Evolutionary conservation across 92 coral and sea anemone species (phyloP).

Genomic region (Porites rus): DNA sequence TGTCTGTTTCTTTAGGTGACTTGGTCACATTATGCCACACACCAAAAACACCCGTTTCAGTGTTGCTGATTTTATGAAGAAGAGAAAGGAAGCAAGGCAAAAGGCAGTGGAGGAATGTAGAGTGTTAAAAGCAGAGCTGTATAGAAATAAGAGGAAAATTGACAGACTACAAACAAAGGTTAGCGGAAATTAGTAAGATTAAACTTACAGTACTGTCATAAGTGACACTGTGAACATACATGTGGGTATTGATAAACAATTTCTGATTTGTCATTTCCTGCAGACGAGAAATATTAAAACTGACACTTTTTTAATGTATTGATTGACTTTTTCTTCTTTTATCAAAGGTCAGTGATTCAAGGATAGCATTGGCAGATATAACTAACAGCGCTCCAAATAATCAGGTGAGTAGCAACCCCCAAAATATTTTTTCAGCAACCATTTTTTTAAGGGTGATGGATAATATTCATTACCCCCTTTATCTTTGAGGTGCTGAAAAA

Average conservation of each 20-base stretch:
- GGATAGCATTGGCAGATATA: constrained; percentile 6
- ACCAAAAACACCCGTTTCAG: constrained; percentile 46
- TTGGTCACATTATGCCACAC: constrained; percentile 16
- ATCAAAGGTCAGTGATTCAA: constrained; percentile 10
- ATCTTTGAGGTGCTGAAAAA: no score
- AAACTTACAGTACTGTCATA: no score
- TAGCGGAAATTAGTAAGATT: neutral
- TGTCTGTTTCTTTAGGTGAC: constrained; percentile 7
- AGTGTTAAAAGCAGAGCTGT: constrained; percentile 17
- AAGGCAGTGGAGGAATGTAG: constrained; percentile 39
- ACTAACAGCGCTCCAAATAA: constrained; percentile 6
- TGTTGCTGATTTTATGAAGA: constrained; percentile 36
- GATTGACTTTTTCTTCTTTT: neutral
- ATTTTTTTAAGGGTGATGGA: neutral
- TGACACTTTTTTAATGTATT: neutral
- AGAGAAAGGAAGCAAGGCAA: constrained; percentile 26
- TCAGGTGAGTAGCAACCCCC: constrained; percentile 2
- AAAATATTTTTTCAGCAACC: neutral
- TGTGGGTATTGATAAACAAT: no score
- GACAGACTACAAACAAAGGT: constrained; percentile 32
- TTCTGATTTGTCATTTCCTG: neutral
- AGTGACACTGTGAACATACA: neutral
- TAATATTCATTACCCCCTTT: neutral
- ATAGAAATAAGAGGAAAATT: constrained; percentile 19
- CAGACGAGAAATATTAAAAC: neutral